Conservation (phyloP, 2,797 vertebrate species). For the Gymnothorax javanicus region DNA sequence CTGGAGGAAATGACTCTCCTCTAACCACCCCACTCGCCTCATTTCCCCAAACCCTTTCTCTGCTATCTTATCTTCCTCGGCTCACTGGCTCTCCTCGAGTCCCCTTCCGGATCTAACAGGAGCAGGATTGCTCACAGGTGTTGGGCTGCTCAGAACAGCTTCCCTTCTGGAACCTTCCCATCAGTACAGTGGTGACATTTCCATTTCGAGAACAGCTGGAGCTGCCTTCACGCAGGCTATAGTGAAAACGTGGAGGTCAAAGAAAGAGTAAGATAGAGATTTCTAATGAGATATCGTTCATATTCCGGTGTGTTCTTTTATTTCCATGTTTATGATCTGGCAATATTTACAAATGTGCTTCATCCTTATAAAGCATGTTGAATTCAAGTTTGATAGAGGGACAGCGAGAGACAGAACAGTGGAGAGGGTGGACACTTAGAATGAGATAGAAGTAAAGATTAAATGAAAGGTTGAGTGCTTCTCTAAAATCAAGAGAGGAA, state of each 20-base stretch:
- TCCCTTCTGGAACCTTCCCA: constrained; percentile 37
- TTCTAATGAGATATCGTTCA: neutral
- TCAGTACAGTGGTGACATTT: constrained; percentile 54
- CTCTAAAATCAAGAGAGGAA: neutral
- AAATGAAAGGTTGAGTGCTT: neutral
- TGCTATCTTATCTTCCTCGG: constrained; percentile 28
- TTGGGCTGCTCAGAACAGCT: neutral
- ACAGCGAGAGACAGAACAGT: constrained; percentile 49
- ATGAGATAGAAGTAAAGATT: neutral
- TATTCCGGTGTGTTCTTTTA: too few species aligned
- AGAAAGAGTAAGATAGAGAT: neutral
- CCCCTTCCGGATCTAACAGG: constrained; percentile 27
- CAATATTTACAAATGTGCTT: too few species aligned
- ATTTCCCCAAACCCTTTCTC: constrained; percentile 45
- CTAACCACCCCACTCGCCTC: constrained; percentile 46
- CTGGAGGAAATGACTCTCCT: constrained; percentile 24
- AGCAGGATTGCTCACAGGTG: constrained; percentile 53
- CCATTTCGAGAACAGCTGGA: constrained; percentile 54
- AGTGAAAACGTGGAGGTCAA: constrained; percentile 49
- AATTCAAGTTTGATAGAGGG: constrained; percentile 39
- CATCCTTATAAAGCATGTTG: too few species aligned
- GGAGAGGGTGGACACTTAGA: neutral
- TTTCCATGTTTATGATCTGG: too few species aligned
- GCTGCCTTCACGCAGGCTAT: constrained; percentile 50
- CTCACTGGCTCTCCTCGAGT: constrained; percentile 16